Base-by-base conservation (phyloP, 2,888 invertebrate genomes). In the Ptychoptera contaminata region DNA sequence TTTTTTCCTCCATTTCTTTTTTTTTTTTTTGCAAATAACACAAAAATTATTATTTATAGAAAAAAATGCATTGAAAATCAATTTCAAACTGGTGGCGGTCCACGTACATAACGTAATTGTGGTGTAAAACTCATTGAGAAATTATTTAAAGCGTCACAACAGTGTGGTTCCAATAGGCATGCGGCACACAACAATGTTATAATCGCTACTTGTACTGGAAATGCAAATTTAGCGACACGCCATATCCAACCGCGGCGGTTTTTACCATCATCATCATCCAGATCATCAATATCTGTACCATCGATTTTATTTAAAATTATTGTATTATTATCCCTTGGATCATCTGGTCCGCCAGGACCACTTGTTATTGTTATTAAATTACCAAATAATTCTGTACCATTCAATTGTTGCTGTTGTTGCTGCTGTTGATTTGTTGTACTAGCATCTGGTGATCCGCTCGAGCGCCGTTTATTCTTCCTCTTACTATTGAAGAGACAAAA, bases 91-190 rank as follows among this genome's bases (percentile, higher is more conserved):
- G 84, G 83, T 48, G 82, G 83, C 36, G 82, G 82, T 48, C 83
- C 82, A 49, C 77, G 74, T 44, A 82, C 73, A 57, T 83, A 84
- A 51, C 79, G 75, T 52, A 85, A 66, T 58, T 82, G 81, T 12
- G 83, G 83, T 47, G 77, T 74, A 43, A 83, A 68, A 41, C 79
- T 79, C 61, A 80, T 70, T 49, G 76, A 76, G 53, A 81, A 71
- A 56, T 77, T 80, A 62, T 83, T 80, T 55, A 81, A 70, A 50
- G 76, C 73, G 62, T 82, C 81, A 65, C 82, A 82, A 60, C 82
- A 82, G 43, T 77, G 75, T 1, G 81, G 81, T 56, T 82, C 80
- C 56, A 82, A 67, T 32, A 81, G 67, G 55, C 77, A 81, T 42
- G 77, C 79, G 44, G 81, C 72, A 56, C 79, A 81, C 52, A 81